These are phyloP conservation scores for Apis dorsata DNA, from an alignment of 1,140 invertebrate genomes.

Conservation along the genomic window DNA sequence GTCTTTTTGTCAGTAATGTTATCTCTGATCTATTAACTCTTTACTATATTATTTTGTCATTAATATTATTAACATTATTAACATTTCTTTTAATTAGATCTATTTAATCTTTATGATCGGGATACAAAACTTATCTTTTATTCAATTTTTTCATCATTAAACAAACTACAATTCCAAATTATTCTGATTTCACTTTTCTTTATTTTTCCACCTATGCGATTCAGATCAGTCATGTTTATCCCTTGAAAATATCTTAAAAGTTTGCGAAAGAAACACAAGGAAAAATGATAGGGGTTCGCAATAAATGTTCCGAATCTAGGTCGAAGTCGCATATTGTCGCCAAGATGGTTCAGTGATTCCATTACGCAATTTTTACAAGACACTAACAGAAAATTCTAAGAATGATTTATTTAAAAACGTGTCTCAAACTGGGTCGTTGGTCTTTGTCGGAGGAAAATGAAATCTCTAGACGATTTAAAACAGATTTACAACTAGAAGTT, in stretches of 20 bases:
- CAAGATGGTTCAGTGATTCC: background rate
- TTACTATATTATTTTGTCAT: no score
- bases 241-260: background rate
- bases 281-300: background rate
- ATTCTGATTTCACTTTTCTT: background rate
- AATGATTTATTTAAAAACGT: background rate
- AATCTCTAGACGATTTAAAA: background rate
- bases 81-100: background rate
- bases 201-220: background rate
- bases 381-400: background rate
- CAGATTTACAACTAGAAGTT: background rate
- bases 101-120: no score
- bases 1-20: no score
- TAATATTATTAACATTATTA: no score
- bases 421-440: background rate
- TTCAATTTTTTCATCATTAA: background rate
- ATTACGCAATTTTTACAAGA: background rate
- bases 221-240: background rate
- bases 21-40: no score
- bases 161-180: background rate
- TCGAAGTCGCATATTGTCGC: background rate
- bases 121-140: background rate
- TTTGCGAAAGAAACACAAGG: conserved; percentile 1
- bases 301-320: conserved; percentile 8
- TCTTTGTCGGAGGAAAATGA: background rate